Conservation (phyloP, 2,113 vertebrate genomes). For the Salvelinus fontinalis region DNA sequence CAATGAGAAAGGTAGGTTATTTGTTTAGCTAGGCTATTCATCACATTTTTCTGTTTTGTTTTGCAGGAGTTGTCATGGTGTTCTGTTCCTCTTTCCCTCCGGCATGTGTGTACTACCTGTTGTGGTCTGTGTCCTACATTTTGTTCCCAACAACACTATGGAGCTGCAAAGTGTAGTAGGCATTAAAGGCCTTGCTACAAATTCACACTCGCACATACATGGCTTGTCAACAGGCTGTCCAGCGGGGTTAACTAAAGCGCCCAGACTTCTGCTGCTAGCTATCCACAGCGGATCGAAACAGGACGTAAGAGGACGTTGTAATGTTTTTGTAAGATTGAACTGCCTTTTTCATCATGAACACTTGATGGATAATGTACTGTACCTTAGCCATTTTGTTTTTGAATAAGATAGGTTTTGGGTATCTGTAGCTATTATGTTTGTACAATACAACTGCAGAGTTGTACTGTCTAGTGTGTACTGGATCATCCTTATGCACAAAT, state of each 20-base stretch:
- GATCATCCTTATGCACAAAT: not conserved
- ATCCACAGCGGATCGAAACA: slow-evolving; percentile 26
- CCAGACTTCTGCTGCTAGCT: slow-evolving; percentile 21
- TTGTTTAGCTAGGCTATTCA: no score
- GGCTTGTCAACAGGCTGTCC: slow-evolving; percentile 24
- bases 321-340: slow-evolving; percentile 22
- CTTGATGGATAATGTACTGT: not conserved
- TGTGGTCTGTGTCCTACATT: slow-evolving; percentile 91
- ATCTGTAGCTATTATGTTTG: not conserved
- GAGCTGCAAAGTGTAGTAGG: slow-evolving; percentile 76
- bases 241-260: slow-evolving; percentile 12
- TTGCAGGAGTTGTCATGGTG: slow-evolving; percentile 78
- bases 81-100: slow-evolving; percentile 77
- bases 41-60: not conserved
- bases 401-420: slow-evolving; percentile 1
- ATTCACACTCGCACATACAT: slow-evolving; percentile 15
- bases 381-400: slow-evolving; percentile 16
- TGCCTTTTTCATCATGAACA: slow-evolving; percentile 14
- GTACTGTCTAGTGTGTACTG: not conserved
- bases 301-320: not conserved
- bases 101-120: slow-evolving; percentile 84
- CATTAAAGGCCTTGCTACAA: not conserved
- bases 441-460: slow-evolving; percentile 12
- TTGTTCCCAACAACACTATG: slow-evolving; percentile 86
- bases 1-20: no score